Conservation (phyloP, 2,113 vertebrate genomes). For the Mobula hypostoma region DNA sequence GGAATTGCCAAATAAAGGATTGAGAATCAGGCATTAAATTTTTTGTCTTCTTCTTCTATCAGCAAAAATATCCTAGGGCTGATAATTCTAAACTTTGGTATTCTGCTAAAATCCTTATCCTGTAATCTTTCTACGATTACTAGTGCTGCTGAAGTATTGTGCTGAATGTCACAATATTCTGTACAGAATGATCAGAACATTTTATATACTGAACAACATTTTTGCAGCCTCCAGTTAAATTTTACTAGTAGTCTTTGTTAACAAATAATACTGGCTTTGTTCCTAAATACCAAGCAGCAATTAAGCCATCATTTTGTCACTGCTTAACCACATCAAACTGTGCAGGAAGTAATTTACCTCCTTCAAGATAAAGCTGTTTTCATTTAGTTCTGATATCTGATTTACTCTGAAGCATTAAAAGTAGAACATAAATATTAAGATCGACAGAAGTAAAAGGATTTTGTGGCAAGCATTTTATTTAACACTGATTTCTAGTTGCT, state of each 20-base stretch:
- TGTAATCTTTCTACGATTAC: neutral
- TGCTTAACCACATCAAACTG: constrained; percentile 34
- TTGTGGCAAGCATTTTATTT: constrained; percentile 16
- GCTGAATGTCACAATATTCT: neutral
- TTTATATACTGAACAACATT: constrained; percentile 20
- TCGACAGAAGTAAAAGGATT: neutral
- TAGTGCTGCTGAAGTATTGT: neutral
- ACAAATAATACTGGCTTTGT: constrained; percentile 34
- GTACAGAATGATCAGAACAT: constrained; percentile 1
- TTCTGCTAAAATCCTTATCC: neutral
- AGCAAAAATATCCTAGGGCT: neutral
- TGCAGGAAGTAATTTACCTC: constrained; percentile 33
- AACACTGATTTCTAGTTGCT: neutral
- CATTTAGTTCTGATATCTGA: constrained; percentile 32
- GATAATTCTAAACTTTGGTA: neutral
- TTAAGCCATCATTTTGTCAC: constrained; percentile 36
- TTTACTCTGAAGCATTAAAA: constrained; percentile 16
- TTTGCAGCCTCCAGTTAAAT: constrained; percentile 26
- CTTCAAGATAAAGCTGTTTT: constrained; percentile 33
- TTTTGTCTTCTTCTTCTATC: no score
- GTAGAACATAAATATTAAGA: constrained; percentile 2
- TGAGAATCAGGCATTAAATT: neutral
- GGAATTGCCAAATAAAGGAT: neutral
- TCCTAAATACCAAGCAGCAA: constrained; percentile 5
- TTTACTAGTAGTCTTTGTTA: constrained; percentile 21